A percentile compares a stretch with the other conserved stretches of the same genome.
These are phyloP conservation scores for Trachemys scripta DNA, from an alignment of 2,113 vertebrate genomes.

Conservation along the genomic window DNA sequence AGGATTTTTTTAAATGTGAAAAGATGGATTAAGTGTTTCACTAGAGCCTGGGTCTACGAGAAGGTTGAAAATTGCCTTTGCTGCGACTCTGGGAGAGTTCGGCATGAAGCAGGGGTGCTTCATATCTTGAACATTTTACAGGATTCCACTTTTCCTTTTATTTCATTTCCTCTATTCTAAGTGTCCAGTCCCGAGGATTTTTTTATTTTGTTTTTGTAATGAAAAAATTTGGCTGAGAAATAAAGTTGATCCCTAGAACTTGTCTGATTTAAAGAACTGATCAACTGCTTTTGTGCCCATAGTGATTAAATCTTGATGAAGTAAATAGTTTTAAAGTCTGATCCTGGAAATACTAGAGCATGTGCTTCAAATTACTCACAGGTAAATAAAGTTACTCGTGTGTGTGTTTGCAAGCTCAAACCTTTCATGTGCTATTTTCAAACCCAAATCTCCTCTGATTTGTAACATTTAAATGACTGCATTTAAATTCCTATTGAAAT, in stretches of 20 bases:
- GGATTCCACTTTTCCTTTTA: constrained; percentile 20
- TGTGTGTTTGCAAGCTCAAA: constrained; percentile 69
- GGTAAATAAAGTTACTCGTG: constrained; percentile 69
- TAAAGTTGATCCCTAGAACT: constrained; percentile 20
- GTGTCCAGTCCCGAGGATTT: constrained; percentile 45
- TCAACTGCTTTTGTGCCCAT: constrained; percentile 67
- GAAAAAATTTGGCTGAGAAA: constrained; percentile 20
- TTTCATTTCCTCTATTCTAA: constrained; percentile 31
- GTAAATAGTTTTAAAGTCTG: constrained; percentile 37
- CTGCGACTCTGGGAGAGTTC: constrained; percentile 39
- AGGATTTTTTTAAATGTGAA: constrained; percentile 57
- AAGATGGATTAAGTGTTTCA: constrained; percentile 60
- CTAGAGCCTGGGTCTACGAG: constrained; percentile 22
- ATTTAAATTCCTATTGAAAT: constrained; percentile 39
- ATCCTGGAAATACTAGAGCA: constrained; percentile 57
- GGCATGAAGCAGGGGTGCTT: constrained; percentile 50
- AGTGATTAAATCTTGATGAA: constrained; percentile 21
- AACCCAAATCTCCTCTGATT: constrained; percentile 63
- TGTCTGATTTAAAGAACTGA: constrained; percentile 62
- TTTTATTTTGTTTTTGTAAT: constrained; percentile 49
- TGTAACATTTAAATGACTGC: constrained; percentile 42
- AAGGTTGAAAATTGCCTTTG: constrained; percentile 50
- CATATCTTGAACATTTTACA: not conserved
- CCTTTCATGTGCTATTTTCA: constrained; percentile 53
- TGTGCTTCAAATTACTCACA: constrained; percentile 63